Conservation (phyloP, 1,140 invertebrate species). For the Camponotus vicinus region DNA sequence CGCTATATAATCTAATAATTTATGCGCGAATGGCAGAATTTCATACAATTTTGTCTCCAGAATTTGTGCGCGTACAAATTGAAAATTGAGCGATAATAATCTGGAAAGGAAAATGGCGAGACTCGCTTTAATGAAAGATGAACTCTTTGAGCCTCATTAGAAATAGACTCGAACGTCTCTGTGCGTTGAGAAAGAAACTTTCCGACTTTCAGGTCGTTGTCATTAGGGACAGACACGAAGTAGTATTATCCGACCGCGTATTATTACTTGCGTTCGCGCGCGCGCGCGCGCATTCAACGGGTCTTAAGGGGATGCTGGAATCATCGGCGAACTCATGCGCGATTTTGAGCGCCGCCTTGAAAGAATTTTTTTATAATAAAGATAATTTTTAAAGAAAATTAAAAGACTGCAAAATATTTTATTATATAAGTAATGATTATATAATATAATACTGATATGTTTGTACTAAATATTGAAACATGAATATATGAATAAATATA, state of each 20-base stretch:
- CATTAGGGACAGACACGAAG: slow-evolving; percentile 43
- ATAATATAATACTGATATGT: too few relatives aligned
- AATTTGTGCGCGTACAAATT: background rate
- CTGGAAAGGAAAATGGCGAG: background rate
- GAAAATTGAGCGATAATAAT: background rate
- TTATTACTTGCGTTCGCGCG: slow-evolving; percentile 44
- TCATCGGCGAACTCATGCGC: too few relatives aligned
- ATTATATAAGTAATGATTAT: too few relatives aligned
- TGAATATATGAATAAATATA: too few relatives aligned
- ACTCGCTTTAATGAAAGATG: background rate
- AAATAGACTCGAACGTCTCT: background rate
- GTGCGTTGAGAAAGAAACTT: background rate
- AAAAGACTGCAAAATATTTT: too few relatives aligned
- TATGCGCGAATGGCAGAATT: background rate
- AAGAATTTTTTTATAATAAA: too few relatives aligned
- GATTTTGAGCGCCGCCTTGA: too few relatives aligned
- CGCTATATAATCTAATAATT: slow-evolving; percentile 17
- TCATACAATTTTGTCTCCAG: too few relatives aligned
- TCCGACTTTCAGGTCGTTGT: background rate
- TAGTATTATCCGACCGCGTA: slow-evolving; percentile 42
- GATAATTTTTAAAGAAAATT: too few relatives aligned
- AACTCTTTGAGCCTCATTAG: slow-evolving; percentile 18
- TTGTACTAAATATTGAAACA: too few relatives aligned
- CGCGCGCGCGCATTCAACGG: slow-evolving; percentile 27
- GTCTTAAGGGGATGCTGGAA: too few relatives aligned